phyloP scores from a whole-genome alignment of 2,888 invertebrate species.

The Eustalomyia histrio region DNA sequence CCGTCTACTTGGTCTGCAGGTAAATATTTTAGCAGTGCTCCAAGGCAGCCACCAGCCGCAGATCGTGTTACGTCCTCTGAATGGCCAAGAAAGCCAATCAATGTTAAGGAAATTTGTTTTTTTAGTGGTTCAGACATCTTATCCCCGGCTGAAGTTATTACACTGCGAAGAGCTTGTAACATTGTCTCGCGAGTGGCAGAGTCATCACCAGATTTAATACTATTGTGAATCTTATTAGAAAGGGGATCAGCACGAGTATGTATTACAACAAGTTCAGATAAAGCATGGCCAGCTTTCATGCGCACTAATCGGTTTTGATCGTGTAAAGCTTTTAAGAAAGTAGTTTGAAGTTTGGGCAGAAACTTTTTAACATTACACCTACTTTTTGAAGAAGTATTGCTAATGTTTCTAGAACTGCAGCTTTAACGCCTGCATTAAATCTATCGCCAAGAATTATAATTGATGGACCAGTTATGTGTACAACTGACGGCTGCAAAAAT shows the following conservation, averaged over 20 bases:
- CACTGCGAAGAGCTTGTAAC: constrained; percentile 92
- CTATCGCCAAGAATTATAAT: constrained; percentile 98
- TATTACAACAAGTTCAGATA: constrained; percentile 92
- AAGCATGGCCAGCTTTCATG: constrained; percentile 92
- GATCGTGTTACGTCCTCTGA: constrained; percentile 90
- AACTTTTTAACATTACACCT: constrained; percentile 96
- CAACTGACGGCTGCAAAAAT: constrained; percentile 96
- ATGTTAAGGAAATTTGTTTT: constrained; percentile 85
- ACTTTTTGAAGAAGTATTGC: constrained; percentile 96
- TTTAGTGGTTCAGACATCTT: constrained; percentile 92
- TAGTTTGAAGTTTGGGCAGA: constrained; percentile 98
- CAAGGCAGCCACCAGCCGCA: constrained; percentile 93
- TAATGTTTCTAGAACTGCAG: constrained; percentile 96
- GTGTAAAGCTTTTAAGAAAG: constrained; percentile 96
- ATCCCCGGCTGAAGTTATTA: constrained; percentile 90
- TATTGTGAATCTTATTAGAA: constrained; percentile 94
- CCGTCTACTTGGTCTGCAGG: constrained; percentile 86
- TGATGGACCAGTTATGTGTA: constrained; percentile 98
- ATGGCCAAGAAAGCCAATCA: constrained; percentile 85
- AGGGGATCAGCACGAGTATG: constrained; percentile 96
- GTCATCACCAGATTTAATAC: constrained; percentile 91
- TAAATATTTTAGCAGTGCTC: constrained; percentile 89
- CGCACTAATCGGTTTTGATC: constrained; percentile 93
- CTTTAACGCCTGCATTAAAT: constrained; percentile 96
- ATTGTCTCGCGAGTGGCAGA: constrained; percentile 93